Evolutionary conservation across 1,140 invertebrate genomes (phyloP), one percentile per base, ranked within the genome.

Genomic region (Cydia amplana): DNA sequence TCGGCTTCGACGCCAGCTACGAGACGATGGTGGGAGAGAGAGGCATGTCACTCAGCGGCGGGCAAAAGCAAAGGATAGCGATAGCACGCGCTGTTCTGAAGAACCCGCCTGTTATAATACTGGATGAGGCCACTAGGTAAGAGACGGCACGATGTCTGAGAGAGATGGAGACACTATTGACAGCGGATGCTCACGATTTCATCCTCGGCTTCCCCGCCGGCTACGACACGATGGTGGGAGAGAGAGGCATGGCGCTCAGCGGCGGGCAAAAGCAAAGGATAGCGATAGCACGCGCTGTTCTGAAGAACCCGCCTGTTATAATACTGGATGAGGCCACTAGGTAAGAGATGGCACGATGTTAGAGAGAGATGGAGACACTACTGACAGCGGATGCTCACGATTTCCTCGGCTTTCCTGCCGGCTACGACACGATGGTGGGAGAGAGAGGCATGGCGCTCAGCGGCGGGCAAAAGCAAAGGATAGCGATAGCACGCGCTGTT

Each of bases 231-330:
- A 87, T 98, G 74, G 96, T 99, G 1, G 98, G 98, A 0, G 97
- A 99, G 92, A 91, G 97, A 74, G 98, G 98, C 1, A 95, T 96
- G n/a, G 96, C 97, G 51, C 93, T 99, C 25, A 98, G 97, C 75
- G 98, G 97, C 3, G 98, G 98, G 0, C 98, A 99, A 90, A 97
- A 98, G 81, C 98, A 98, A 87, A 94, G 98, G 76, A 97, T 99
- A 78, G 97, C 97, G 10, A 98, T 99, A 78, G 97, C 98, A 0
- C 90, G 98, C 77, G 97, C 97, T 0, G 93, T 99, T 18, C 87
- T 98, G 1, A 98, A 98, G 93, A 96, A 98, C 85, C 98, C 98
- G 0, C 94, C 95, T 18, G 95, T 99, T 79, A 93, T 98, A 60
- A 95, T 98, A 80, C 87, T 98, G 46, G 98, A 99, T 93, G 97